A percentile compares a stretch with the other conserved stretches of the same genome.
These are phyloP conservation scores for Poicephalus gulielmi DNA, from an alignment of 2,113 vertebrate species.

Conservation along the genomic window DNA sequence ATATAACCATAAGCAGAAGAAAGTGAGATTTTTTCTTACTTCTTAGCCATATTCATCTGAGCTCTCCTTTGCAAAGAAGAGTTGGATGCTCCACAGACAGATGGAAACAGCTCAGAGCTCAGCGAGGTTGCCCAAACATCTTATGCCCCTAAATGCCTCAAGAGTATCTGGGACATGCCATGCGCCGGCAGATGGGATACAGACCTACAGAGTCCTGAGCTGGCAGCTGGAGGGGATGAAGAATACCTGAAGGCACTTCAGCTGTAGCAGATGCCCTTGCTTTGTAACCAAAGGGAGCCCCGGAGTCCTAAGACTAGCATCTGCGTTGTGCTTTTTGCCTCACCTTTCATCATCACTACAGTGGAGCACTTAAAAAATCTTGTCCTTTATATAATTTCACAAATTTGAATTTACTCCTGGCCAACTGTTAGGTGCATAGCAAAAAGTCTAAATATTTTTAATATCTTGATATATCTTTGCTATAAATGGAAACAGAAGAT, in stretches of 20 bases:
- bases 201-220: not conserved
- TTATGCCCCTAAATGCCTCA: not conserved
- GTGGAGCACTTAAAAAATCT: not conserved
- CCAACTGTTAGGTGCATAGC: not conserved
- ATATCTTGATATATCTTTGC: not conserved
- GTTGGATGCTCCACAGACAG: not conserved
- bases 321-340: not conserved
- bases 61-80: not conserved
- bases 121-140: not conserved
- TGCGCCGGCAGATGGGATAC: not conserved
- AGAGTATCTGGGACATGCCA: not conserved
- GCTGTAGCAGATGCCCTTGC: not conserved
- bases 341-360: not conserved
- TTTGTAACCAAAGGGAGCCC: not conserved
- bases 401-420: not conserved
- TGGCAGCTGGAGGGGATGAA: constrained; percentile 8
- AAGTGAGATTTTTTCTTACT: not conserved
- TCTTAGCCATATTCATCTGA: not conserved
- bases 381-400: not conserved
- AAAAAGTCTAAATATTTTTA: constrained; percentile 11
- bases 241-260: constrained; percentile 36
- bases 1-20: not conserved
- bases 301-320: not conserved
- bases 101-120: not conserved
- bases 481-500: not conserved